Conservation (phyloP, 2,113 vertebrate species). For the Carlito syrichta region DNA sequence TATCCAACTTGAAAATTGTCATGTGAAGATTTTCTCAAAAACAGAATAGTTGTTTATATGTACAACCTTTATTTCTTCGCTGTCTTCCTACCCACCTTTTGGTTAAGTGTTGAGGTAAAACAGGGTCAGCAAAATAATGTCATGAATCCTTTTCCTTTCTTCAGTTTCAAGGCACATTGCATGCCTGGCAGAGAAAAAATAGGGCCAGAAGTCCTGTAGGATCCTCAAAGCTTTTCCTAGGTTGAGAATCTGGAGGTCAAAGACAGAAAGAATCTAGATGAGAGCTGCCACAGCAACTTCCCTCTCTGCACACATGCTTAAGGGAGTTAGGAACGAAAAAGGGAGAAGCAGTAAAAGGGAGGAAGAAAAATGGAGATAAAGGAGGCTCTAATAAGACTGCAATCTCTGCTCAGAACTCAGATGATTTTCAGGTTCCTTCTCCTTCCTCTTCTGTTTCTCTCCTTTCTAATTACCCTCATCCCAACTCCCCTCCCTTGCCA, state of each 20-base stretch:
- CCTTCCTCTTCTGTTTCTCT: neutral
- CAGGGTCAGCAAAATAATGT: slow-evolving; percentile 13
- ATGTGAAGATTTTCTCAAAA: slow-evolving; percentile 53
- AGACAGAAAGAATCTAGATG: slow-evolving; percentile 34
- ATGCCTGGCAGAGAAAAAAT: neutral
- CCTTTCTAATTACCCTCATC: neutral
- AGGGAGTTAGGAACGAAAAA: neutral
- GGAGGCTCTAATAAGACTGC: neutral
- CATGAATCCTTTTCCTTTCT: slow-evolving; percentile 50
- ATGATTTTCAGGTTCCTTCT: neutral
- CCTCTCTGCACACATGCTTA: neutral
- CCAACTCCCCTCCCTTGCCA: neutral
- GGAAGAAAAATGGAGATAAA: neutral
- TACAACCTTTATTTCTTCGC: slow-evolving; percentile 19
- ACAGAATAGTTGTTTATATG: slow-evolving; percentile 36
- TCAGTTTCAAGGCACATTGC: neutral
- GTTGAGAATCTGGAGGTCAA: slow-evolving; percentile 18
- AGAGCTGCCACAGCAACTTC: neutral
- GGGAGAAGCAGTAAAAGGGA: neutral
- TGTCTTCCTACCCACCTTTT: slow-evolving; percentile 31
- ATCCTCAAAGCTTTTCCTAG: slow-evolving; percentile 14
- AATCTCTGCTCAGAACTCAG: neutral
- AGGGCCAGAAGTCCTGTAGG: neutral
- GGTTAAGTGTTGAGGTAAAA: slow-evolving; percentile 36
- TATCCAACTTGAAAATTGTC: slow-evolving; percentile 41